phyloP scores from a whole-genome alignment of 1,140 invertebrate genomes.

The Zaprionus taronus region DNA sequence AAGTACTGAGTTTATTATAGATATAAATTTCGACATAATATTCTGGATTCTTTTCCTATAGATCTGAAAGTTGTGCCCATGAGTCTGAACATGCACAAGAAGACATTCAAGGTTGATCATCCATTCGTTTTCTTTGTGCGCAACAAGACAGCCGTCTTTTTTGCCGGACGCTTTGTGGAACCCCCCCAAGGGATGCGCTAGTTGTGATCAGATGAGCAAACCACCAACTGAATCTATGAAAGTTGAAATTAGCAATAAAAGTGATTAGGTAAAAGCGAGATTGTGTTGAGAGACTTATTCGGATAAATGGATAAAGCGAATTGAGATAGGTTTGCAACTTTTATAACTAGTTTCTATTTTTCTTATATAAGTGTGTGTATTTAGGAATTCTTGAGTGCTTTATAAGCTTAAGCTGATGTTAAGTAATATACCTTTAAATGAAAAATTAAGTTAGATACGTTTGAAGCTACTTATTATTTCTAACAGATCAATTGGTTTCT shows the following conservation, averaged over 20 bases:
- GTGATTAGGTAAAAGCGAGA: background rate
- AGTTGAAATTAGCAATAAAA: constrained; percentile 14
- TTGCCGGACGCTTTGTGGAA: constrained; percentile 62
- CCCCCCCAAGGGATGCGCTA: constrained; percentile 15
- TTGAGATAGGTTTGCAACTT: too few relatives aligned
- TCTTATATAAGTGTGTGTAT: too few relatives aligned
- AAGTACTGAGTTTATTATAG: constrained; percentile 49
- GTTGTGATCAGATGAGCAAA: background rate
- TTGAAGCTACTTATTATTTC: too few relatives aligned
- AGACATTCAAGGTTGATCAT: constrained; percentile 73
- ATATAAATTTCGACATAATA: background rate
- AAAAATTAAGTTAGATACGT: too few relatives aligned
- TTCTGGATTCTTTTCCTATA: constrained; percentile 3
- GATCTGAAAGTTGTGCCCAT: constrained; percentile 75
- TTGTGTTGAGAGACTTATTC: background rate
- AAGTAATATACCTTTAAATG: too few relatives aligned
- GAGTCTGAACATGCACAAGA: constrained; percentile 68
- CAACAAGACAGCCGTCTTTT: constrained; percentile 60
- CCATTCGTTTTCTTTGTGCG: constrained; percentile 76
- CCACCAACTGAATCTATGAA: constrained; percentile 13
- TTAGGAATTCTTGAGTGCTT: too few relatives aligned
- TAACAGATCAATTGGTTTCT: too few relatives aligned
- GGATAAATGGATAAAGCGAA: too few relatives aligned
- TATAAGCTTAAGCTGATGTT: too few relatives aligned
- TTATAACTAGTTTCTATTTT: too few relatives aligned